phyloP scores from a whole-genome alignment of 2,113 vertebrate genomes.

The Nannospalax galili region DNA sequence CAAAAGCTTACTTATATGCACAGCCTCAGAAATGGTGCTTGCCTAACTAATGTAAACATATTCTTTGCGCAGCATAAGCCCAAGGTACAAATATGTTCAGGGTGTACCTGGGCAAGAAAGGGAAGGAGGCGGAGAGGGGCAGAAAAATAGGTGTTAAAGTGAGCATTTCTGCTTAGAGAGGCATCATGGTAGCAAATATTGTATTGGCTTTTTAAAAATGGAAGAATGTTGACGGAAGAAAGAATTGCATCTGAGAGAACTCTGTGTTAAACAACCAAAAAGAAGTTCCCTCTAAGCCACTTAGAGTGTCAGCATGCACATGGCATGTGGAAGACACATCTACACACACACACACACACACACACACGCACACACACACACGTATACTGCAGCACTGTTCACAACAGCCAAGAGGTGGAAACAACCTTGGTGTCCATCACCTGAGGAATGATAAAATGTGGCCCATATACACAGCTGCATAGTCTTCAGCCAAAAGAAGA shows the following conservation, averaged over 20 bases:
- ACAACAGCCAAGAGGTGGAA: not conserved
- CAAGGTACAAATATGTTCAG: not conserved
- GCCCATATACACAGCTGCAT: no score
- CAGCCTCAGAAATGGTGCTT: not conserved
- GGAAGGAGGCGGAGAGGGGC: not conserved
- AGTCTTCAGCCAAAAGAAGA: not conserved
- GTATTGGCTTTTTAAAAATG: not conserved
- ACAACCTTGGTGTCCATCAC: not conserved
- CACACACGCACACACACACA: no score
- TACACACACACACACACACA: not conserved
- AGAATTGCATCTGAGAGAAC: not conserved
- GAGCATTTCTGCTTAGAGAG: not conserved
- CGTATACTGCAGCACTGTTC: not conserved
- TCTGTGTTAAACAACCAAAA: constrained; percentile 1
- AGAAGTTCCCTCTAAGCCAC: not conserved
- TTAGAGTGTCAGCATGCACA: not conserved
- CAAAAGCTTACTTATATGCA: constrained; percentile 14
- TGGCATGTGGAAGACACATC: not conserved
- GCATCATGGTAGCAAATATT: not conserved
- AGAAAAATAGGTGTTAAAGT: not conserved
- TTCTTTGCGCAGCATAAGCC: not conserved
- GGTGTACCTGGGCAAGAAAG: no score
- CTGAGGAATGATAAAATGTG: not conserved
- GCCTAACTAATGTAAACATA: not conserved
- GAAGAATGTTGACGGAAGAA: not conserved